Evolutionary conservation across 2,113 vertebrate species (phyloP).

Genomic region (Cheilinus undulatus): DNA sequence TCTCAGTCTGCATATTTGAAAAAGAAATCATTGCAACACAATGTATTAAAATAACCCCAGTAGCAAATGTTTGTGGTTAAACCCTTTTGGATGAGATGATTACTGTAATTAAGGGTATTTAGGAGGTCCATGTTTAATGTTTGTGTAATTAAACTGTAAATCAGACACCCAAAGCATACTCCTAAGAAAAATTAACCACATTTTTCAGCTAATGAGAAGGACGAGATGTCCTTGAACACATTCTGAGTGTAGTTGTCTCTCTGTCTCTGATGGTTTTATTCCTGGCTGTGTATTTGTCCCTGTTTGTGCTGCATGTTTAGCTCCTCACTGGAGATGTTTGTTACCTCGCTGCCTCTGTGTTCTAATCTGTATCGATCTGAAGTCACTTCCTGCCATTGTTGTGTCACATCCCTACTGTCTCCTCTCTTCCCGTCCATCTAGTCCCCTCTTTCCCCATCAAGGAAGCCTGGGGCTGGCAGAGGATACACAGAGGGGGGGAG

Average conservation of each 20-base stretch:
- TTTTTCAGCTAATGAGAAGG: background rate
- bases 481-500: slow-evolving; percentile 58
- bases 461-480: slow-evolving; percentile 70
- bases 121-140: background rate
- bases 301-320: slow-evolving; percentile 68
- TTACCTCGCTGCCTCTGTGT: slow-evolving; percentile 46
- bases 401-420: slow-evolving; percentile 77
- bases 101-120: slow-evolving; percentile 9
- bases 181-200: background rate
- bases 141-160: background rate
- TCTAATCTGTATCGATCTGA: slow-evolving; percentile 78
- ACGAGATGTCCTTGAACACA: no score
- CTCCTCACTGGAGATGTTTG: slow-evolving; percentile 69
- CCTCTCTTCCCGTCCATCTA: slow-evolving; percentile 79
- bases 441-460: slow-evolving; percentile 67
- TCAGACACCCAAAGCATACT: background rate
- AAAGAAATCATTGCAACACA: background rate
- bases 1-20: background rate
- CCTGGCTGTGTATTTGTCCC: slow-evolving; percentile 7
- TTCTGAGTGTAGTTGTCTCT: background rate
- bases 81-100: slow-evolving; percentile 11
- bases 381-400: slow-evolving; percentile 85
- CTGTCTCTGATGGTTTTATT: background rate
- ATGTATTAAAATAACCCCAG: background rate
- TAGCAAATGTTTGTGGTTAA: slow-evolving; percentile 5